Percentiles rank a stretch among this genome's conserved stretches.
Evolutionary conservation across 2,113 vertebrate genomes (phyloP).

Genomic region (Benthochromis sp.): DNA sequence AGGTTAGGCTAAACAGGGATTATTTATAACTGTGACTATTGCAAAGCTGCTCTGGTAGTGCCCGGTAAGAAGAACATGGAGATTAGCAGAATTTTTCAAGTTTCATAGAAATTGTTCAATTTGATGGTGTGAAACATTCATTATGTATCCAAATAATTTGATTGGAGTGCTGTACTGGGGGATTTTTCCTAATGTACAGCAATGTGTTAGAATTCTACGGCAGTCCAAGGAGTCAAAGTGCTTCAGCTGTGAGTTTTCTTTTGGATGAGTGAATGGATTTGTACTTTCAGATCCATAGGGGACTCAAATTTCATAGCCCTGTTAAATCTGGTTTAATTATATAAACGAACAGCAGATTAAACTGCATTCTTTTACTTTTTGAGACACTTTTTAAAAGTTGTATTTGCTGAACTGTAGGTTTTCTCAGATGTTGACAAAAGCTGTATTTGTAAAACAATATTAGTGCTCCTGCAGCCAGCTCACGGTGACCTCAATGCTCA

Average conservation of each 20-base stretch:
- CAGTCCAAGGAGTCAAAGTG: background rate
- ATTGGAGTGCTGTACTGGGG: background rate
- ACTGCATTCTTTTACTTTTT: background rate
- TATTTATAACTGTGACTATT: background rate
- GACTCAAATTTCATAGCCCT: rapidly evolving
- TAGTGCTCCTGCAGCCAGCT: background rate
- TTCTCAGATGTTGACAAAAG: background rate
- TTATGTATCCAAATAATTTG: background rate
- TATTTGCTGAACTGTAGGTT: background rate
- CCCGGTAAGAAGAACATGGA: background rate
- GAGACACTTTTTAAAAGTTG: background rate
- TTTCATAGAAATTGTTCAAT: background rate
- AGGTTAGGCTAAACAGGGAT: background rate
- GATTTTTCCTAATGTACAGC: background rate
- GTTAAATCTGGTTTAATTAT: background rate
- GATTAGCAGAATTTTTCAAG: background rate
- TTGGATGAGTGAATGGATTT: rapidly evolving
- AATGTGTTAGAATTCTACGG: background rate
- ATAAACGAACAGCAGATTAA: background rate
- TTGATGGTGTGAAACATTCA: background rate
- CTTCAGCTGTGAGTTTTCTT: background rate
- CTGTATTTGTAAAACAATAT: background rate
- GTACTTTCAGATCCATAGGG: background rate
- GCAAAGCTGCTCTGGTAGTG: background rate
- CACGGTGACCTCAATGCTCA: background rate